These are phyloP conservation scores for Ovis aries DNA, from an alignment of 2,113 vertebrate genomes.

Conservation along the genomic window ARS-UI_Ramb_v3.0 NC_056054.1:49710501-49711000, in stretches of 20 bases:
- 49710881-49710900: no score
- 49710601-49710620: not conserved
- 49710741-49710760: not conserved
- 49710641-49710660: not conserved
- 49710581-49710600: not conserved
- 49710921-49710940: not conserved
- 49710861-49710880: no score
- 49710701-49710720: not conserved
- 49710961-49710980: not conserved
- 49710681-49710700: not conserved
- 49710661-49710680: not conserved
- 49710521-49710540: not conserved
- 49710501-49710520: not conserved
- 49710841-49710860: no score
- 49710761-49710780: no score
- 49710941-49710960: not conserved
- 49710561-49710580: not conserved
- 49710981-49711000: no score
- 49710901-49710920: no score
- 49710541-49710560: fast-evolving
- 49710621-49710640: not conserved
- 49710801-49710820: no score
- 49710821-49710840: no score
- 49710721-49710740: not conserved
- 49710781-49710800: no score